phyloP scores from a whole-genome alignment of 2,797 vertebrate species.

The Cephalopachus bancanus region DNA sequence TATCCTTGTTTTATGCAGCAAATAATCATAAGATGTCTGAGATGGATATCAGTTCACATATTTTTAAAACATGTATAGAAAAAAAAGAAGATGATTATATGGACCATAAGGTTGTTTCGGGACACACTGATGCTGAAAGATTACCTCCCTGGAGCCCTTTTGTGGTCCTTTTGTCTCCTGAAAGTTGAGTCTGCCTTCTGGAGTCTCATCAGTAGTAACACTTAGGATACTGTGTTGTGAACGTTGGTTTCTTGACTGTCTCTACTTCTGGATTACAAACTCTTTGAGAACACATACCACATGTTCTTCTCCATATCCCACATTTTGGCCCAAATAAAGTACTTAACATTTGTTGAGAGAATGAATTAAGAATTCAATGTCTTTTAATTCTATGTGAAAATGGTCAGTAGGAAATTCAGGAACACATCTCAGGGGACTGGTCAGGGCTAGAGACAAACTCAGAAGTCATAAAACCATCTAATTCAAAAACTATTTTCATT shows the following conservation, averaged over 20 bases:
- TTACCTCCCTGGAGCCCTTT: not conserved
- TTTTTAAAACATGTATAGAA: not conserved
- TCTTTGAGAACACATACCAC: not conserved
- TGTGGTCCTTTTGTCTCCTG: not conserved
- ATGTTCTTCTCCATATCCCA: not conserved
- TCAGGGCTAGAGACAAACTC: not conserved
- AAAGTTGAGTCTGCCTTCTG: not conserved
- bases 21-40: not conserved
- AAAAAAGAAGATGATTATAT: not conserved
- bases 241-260: not conserved
- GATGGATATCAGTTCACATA: not conserved
- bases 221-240: not conserved
- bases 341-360: not conserved
- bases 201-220: not conserved
- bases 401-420: not conserved
- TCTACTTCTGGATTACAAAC: not conserved
- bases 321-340: not conserved
- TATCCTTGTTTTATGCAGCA: not conserved
- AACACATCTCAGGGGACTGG: not conserved
- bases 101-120: accelerated
- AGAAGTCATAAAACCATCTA: not conserved
- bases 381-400: not conserved
- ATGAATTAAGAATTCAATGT: not conserved
- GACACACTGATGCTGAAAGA: not conserved
- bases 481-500: slow-evolving; percentile 4